A percentile compares a stretch with the other conserved stretches of the same genome.
Evolutionary conservation across 2,888 invertebrate species (phyloP).

Genomic region (Ametastegia equiseti): DNA sequence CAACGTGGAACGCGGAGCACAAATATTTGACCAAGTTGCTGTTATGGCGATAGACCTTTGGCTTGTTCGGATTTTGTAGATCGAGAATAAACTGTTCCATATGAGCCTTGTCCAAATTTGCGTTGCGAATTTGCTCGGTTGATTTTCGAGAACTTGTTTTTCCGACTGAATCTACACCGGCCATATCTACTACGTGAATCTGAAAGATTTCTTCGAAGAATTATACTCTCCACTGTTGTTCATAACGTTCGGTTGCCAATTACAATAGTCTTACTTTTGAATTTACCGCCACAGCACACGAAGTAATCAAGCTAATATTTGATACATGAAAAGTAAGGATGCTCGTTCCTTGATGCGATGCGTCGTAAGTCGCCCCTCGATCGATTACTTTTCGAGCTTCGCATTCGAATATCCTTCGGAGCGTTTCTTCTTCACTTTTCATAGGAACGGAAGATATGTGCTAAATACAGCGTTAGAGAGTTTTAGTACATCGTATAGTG

Average conservation of each 20-base stretch:
- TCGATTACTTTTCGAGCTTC: conserved; percentile 72
- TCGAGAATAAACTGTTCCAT: conserved; percentile 72
- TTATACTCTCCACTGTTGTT: background rate
- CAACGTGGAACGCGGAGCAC: conserved; percentile 67
- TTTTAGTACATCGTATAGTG: background rate
- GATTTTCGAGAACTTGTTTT: conserved; percentile 68
- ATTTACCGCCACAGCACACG: conserved; percentile 59
- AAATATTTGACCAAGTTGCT: conserved; percentile 73
- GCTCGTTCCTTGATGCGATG: conserved; percentile 71
- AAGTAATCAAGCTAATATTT: conserved; percentile 59
- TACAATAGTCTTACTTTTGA: conserved; percentile 64
- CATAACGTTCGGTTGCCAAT: conserved; percentile 23
- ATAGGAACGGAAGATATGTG: conserved; percentile 63
- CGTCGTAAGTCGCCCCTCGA: conserved; percentile 64
- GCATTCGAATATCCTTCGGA: conserved; percentile 71
- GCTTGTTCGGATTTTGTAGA: conserved; percentile 57
- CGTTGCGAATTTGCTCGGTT: conserved; percentile 69
- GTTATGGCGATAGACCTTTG: conserved; percentile 63
- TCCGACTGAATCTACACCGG: conserved; percentile 72
- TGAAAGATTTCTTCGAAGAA: conserved; percentile 56
- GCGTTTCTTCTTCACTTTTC: conserved; percentile 64
- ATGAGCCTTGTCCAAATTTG: conserved; percentile 73
- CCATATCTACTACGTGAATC: conserved; percentile 76
- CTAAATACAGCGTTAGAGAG: conserved; percentile 47
- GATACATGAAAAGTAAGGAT: conserved; percentile 73